A percentile compares a stretch with the other conserved stretches of the same genome.
phyloP scores from a whole-genome alignment of 1,140 invertebrate genomes.

The Drosophila asahinai region DNA sequence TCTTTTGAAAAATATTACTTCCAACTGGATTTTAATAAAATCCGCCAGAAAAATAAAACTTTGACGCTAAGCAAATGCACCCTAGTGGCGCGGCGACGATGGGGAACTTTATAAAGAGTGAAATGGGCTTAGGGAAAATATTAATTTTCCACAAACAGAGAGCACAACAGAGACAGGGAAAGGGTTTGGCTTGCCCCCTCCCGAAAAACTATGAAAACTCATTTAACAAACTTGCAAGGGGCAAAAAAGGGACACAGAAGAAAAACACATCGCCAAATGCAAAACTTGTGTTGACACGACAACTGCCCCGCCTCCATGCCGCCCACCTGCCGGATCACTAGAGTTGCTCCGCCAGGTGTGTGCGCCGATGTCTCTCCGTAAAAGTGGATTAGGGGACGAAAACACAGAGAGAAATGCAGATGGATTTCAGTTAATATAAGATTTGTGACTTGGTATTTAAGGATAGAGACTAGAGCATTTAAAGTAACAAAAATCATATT shows the following conservation, averaged over 20 bases:
- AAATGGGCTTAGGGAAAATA: constrained; percentile 42
- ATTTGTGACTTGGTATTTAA: too few species aligned
- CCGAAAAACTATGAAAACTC: constrained; percentile 80
- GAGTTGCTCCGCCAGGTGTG: constrained; percentile 15
- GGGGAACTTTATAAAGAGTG: constrained; percentile 48
- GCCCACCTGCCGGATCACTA: constrained; percentile 23
- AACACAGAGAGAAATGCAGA: constrained; percentile 34
- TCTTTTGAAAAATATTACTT: constrained; percentile 41
- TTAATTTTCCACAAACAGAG: constrained; percentile 48
- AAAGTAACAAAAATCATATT: too few species aligned
- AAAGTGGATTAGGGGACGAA: constrained; percentile 58
- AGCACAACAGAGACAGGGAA: constrained; percentile 22
- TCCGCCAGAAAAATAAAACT: constrained; percentile 40
- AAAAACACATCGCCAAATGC: constrained; percentile 75
- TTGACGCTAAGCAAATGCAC: constrained; percentile 54
- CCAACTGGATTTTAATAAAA: constrained; percentile 46
- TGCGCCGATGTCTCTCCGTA: constrained; percentile 20
- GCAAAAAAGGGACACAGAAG: constrained; percentile 40
- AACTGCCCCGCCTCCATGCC: constrained; percentile 31
- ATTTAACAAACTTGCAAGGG: constrained; percentile 70
- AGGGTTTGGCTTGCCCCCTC: constrained; percentile 24
- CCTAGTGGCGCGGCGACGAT: constrained; percentile 42
- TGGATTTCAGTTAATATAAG: too few species aligned
- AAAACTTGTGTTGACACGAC: constrained; percentile 80
- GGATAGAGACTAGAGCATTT: too few species aligned